Conservation (phyloP, 2,797 vertebrate species). For the Labroides dimidiatus region DNA sequence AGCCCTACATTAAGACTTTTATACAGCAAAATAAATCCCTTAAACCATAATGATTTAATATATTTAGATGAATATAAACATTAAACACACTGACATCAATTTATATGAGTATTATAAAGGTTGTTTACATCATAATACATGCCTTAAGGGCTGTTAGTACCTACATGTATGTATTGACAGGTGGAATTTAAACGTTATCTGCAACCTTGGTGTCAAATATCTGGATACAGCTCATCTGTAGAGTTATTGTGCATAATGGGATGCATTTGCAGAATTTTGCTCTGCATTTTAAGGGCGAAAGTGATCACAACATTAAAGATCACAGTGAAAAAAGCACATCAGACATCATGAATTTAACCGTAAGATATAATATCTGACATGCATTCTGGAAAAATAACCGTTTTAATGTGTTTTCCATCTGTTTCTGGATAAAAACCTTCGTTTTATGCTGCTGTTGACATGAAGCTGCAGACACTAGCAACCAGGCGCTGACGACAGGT, state of each 20-base stretch:
- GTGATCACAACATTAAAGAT: constrained; percentile 13
- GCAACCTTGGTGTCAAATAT: neutral
- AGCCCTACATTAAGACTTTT: neutral
- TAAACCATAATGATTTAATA: neutral
- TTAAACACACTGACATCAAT: neutral
- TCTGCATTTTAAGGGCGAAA: constrained; percentile 1
- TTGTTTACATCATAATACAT: neutral
- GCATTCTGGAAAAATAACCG: neutral
- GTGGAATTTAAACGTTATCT: constrained; percentile 1
- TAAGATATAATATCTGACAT: constrained; percentile 2
- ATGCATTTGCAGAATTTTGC: neutral
- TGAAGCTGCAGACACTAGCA: neutral
- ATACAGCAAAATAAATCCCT: neutral
- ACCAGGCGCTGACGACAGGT: constrained; percentile 64
- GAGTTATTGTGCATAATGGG: too few relatives aligned
- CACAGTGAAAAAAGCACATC: constrained; percentile 37
- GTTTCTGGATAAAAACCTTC: too few relatives aligned
- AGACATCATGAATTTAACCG: constrained; percentile 44
- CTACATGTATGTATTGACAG: constrained; percentile 8
- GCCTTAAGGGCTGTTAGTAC: too few relatives aligned
- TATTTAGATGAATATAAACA: neutral
- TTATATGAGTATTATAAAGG: neutral
- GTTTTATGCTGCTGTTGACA: constrained; percentile 3
- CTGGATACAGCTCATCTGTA: too few relatives aligned
- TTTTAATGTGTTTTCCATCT: too few relatives aligned